Evolutionary conservation across 2,113 vertebrate species (phyloP).

Genomic region (Geococcyx californianus): DNA sequence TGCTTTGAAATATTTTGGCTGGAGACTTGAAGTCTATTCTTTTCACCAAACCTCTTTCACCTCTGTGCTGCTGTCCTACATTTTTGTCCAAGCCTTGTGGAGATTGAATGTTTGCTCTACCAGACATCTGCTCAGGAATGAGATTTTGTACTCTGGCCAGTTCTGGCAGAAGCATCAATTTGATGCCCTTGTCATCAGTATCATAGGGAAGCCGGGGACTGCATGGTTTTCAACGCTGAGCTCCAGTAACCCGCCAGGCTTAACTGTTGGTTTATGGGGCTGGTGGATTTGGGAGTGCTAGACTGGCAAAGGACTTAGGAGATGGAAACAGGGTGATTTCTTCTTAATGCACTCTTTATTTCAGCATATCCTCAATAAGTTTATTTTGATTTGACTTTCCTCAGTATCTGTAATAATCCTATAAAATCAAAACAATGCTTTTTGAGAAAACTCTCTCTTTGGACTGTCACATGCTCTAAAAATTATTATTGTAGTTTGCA

Average conservation of each 20-base stretch:
- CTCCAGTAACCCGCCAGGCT: background rate
- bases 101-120: slow-evolving; percentile 47
- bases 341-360: background rate
- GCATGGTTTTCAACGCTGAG: background rate
- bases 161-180: slow-evolving; percentile 43
- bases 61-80: slow-evolving; percentile 57
- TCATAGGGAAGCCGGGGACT: background rate
- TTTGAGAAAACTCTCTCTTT: background rate
- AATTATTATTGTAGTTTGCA: background rate
- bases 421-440: background rate
- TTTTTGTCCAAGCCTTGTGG: slow-evolving; percentile 56
- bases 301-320: background rate
- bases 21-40: slow-evolving; percentile 26
- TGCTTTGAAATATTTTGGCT: slow-evolving; percentile 65
- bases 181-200: slow-evolving; percentile 41
- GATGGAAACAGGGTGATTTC: background rate
- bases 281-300: background rate
- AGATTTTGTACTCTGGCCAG: slow-evolving; percentile 60
- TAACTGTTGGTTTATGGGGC: background rate
- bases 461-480: background rate
- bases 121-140: slow-evolving; percentile 66
- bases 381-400: background rate
- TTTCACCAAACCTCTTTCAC: slow-evolving; percentile 60
- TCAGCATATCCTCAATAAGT: background rate
- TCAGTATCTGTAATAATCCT: background rate